phyloP scores from a whole-genome alignment of 2,888 invertebrate genomes.

The Latrodectus hesperus region DNA sequence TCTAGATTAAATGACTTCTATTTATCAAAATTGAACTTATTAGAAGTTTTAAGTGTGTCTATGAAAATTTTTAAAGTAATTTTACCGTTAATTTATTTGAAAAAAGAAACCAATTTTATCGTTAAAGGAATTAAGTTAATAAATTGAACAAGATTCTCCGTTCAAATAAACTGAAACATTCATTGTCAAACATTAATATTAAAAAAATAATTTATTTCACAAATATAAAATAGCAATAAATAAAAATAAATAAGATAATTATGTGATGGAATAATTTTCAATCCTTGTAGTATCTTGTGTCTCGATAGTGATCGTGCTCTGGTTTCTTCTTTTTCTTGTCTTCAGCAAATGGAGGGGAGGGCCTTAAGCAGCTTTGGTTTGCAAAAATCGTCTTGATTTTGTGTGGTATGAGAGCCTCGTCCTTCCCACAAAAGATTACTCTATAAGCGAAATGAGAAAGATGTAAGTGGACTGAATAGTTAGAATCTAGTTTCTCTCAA shows the following conservation, averaged over 20 bases:
- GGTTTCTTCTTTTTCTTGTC: constrained; percentile 24
- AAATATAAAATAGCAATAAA: background rate
- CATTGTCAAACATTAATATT: too few species aligned
- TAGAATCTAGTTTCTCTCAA: background rate
- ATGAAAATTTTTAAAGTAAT: too few species aligned
- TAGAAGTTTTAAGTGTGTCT: too few species aligned
- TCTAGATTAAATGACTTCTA: too few species aligned
- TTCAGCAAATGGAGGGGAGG: background rate
- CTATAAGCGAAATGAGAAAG: constrained; percentile 14
- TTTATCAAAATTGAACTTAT: too few species aligned
- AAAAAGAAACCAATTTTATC: too few species aligned
- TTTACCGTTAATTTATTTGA: too few species aligned
- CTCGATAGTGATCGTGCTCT: background rate
- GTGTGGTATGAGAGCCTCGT: constrained; percentile 65
- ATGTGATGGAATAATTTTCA: background rate
- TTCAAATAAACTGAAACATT: too few species aligned
- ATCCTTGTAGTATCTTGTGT: background rate
- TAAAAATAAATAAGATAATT: background rate
- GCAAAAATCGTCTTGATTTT: constrained; percentile 66
- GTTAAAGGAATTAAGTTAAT: too few species aligned
- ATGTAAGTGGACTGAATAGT: background rate
- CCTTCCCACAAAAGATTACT: constrained; percentile 59
- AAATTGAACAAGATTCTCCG: too few species aligned
- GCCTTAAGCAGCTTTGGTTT: constrained; percentile 51
- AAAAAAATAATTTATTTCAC: background rate